These are phyloP conservation scores for Hycleus cichorii DNA, from an alignment of 1,140 invertebrate genomes.

Conservation along the genomic window DNA sequence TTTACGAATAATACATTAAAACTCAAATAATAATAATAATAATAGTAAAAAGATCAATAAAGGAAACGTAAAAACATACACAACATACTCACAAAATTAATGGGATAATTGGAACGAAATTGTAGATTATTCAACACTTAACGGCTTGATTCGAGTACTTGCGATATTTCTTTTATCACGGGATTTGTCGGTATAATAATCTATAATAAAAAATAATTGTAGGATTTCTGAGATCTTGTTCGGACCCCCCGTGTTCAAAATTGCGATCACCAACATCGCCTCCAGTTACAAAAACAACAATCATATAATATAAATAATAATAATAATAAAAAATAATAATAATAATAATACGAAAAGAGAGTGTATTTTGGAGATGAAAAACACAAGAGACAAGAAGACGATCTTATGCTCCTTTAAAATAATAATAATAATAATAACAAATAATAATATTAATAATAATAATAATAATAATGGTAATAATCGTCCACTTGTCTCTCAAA, in stretches of 20 bases:
- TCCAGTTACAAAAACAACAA: constrained; percentile 22
- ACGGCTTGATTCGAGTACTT: too few species aligned
- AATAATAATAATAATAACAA: background rate
- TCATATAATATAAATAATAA: constrained; percentile 26
- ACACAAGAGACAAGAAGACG: background rate
- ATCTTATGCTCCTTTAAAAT: too few species aligned
- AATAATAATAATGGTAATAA: background rate
- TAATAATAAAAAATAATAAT: constrained; percentile 20
- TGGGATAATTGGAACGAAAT: too few species aligned
- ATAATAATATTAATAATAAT: background rate
- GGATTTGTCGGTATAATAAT: too few species aligned
- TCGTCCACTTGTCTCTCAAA: background rate
- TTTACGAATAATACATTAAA: constrained; percentile 28
- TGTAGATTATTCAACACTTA: too few species aligned
- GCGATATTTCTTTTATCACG: too few species aligned
- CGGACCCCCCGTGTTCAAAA: too few species aligned
- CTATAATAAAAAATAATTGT: too few species aligned
- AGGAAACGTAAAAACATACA: background rate
- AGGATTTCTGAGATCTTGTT: too few species aligned
- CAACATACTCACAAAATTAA: background rate
- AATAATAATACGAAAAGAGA: constrained; percentile 21
- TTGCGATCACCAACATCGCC: too few species aligned
- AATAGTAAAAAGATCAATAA: constrained; percentile 10
- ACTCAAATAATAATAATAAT: constrained; percentile 27
- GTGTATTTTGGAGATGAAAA: background rate